Evolutionary conservation across 2,797 vertebrate genomes (phyloP).

Genomic region (Danio jaintianensis): DNA sequence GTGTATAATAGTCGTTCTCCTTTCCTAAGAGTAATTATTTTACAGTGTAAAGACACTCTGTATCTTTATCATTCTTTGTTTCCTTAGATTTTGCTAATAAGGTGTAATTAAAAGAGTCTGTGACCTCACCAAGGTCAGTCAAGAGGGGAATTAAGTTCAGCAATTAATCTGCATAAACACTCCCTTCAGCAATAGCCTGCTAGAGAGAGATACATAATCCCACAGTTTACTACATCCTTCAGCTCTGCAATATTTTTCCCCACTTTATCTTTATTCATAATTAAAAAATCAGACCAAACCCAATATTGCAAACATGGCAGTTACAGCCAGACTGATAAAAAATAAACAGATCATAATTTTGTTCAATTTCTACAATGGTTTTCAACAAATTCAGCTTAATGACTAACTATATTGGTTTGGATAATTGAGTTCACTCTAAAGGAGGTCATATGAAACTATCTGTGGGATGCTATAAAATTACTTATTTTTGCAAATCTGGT

Average conservation of each 20-base stretch:
- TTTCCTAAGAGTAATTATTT: too few species aligned
- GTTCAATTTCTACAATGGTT: background rate
- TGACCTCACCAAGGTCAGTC: conserved; percentile 52
- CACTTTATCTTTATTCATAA: background rate
- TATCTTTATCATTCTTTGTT: conserved; percentile 23
- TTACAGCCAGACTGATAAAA: background rate
- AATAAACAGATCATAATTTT: conserved; percentile 4
- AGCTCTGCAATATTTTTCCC: background rate
- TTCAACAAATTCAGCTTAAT: background rate
- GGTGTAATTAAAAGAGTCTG: conserved; percentile 51
- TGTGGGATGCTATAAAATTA: too few species aligned
- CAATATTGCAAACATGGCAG: background rate
- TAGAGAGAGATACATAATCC: conserved; percentile 50
- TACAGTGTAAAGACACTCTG: conserved; percentile 5
- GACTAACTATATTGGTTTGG: too few species aligned
- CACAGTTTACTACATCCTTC: conserved; percentile 41
- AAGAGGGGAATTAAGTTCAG: conserved; percentile 69
- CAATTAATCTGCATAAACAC: conserved; percentile 78
- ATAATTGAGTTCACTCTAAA: too few species aligned
- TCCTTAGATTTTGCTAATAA: conserved; percentile 47
- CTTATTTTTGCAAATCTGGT: too few species aligned
- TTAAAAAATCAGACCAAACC: conserved; percentile 1
- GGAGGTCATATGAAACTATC: too few species aligned
- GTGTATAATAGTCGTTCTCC: too few species aligned
- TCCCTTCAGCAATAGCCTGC: conserved; percentile 63